A percentile compares a stretch with the other conserved stretches of the same genome.
Evolutionary conservation across 2,113 vertebrate genomes (phyloP).

Genomic region (Dicaeum eximium): DNA sequence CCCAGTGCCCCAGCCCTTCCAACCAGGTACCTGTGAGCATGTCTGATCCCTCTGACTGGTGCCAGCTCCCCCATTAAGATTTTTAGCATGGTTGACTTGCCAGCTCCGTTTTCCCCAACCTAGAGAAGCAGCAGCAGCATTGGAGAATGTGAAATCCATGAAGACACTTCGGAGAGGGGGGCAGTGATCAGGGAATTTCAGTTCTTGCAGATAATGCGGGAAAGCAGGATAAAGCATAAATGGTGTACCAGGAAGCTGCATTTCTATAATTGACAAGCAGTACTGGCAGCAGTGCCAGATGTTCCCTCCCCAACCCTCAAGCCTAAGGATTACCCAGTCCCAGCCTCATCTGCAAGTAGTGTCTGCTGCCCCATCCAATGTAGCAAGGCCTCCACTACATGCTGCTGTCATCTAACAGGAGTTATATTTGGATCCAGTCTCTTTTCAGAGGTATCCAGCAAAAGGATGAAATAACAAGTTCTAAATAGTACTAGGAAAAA

Average conservation of each 20-base stretch:
- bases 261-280: not conserved
- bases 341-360: not conserved
- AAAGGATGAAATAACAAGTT: not conserved
- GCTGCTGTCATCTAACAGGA: not conserved
- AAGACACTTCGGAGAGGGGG: rapidly evolving
- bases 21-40: conserved; percentile 86
- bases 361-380: not conserved
- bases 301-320: not conserved
- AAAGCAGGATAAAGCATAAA: not conserved
- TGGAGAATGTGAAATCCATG: not conserved
- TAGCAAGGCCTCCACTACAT: not conserved
- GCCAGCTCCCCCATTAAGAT: conserved; percentile 92
- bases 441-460: not conserved
- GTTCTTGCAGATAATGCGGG: not conserved
- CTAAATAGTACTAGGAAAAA: not conserved
- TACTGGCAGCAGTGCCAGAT: not conserved
- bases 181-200: not conserved
- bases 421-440: not conserved
- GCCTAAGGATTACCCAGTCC: not conserved
- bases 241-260: not conserved
- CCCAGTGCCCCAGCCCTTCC: not conserved
- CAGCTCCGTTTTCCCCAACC: conserved; percentile 96
- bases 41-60: conserved; percentile 84
- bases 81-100: conserved; percentile 94
- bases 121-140: conserved; percentile 51